Evolutionary conservation across 2,888 invertebrate genomes (phyloP).

Genomic region (Polydrusus tereticollis): DNA sequence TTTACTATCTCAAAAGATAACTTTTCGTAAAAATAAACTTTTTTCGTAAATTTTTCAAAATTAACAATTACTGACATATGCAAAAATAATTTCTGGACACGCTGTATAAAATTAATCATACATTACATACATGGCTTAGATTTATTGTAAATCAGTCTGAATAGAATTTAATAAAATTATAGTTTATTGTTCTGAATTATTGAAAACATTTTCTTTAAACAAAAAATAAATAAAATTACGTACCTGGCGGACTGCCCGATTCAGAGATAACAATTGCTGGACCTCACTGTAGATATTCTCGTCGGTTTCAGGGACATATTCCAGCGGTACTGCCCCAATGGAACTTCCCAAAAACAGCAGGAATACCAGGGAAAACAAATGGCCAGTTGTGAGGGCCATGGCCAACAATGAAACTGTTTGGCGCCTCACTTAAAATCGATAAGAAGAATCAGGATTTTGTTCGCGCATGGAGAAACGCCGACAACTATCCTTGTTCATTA

Average conservation of each 20-base stretch:
- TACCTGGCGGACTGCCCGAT: slow-evolving; percentile 63
- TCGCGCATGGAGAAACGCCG: slow-evolving; percentile 40
- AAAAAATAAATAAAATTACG: slow-evolving; percentile 44
- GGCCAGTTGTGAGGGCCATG: slow-evolving; percentile 62
- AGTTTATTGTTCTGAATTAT: too few species aligned
- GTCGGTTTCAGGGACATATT: slow-evolving; percentile 51
- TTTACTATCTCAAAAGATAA: too few species aligned
- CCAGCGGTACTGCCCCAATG: slow-evolving; percentile 49
- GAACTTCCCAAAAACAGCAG: neutral
- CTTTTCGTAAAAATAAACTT: too few species aligned
- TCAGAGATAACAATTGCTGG: slow-evolving; percentile 68
- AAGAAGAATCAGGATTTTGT: slow-evolving; percentile 35
- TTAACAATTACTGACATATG: too few species aligned
- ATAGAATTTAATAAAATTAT: too few species aligned
- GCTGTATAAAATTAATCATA: too few species aligned
- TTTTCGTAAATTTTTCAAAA: too few species aligned
- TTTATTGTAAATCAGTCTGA: too few species aligned
- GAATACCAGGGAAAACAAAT: slow-evolving; percentile 54
- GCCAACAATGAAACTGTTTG: slow-evolving; percentile 52
- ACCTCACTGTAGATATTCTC: slow-evolving; percentile 71
- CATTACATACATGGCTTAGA: too few species aligned
- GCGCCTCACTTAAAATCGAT: slow-evolving; percentile 37
- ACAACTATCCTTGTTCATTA: slow-evolving; percentile 21
- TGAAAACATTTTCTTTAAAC: too few species aligned
- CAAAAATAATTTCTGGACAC: too few species aligned